Evolutionary conservation across 2,888 invertebrate species (phyloP), one percentile per base, ranked within the genome.

Genomic region (Micoletzkya japonica): DNA sequence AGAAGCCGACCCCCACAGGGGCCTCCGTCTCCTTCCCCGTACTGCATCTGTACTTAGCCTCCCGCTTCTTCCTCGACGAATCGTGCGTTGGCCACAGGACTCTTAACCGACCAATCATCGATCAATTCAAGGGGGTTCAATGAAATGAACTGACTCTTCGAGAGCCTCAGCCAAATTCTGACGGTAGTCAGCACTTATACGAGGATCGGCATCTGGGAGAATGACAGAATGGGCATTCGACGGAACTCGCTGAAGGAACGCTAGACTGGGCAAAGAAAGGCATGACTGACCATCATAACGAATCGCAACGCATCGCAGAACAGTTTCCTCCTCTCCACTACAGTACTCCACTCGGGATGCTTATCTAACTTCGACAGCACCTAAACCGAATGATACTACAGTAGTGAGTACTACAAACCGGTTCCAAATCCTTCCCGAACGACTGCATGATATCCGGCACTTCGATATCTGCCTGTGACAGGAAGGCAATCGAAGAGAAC

Each of bases 1-100:
- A 68, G 68, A 68, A 68, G 28, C 68, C 68, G 14, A 68, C 68
- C 24, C 57, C 68, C 2, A 68, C 34, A 34, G 68, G 68, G n/a
- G 58, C 68, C 14, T 58, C 58, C 44, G 49, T 32, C 52, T n/a
- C n/a, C n/a, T n/a, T n/a, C n/a, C n/a, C n/a, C n/a, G n/a, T n/a
- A n/a, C n/a, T n/a, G 49, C 49, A 44, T 44, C 49, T 44, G 20
- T 20, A 44, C 14, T 20, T 44, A 14, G 20, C 49, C n/a, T 44
- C n/a, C 49, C n/a, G n/a, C n/a, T n/a, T n/a, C n/a, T n/a, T n/a
- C n/a, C n/a, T n/a, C n/a, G n/a, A n/a, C n/a, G n/a, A 63, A 32
- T 63, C 63, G 4, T 34, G 54, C 64, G 37, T 17, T 28, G 36
- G 64, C 64, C 64, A 63, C 7, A 63, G 63, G 28, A 66, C 54